Percentiles rank a stretch among this genome's conserved stretches.
phyloP scores from a whole-genome alignment of 2,888 invertebrate genomes.

The Brenthis daphne region DNA sequence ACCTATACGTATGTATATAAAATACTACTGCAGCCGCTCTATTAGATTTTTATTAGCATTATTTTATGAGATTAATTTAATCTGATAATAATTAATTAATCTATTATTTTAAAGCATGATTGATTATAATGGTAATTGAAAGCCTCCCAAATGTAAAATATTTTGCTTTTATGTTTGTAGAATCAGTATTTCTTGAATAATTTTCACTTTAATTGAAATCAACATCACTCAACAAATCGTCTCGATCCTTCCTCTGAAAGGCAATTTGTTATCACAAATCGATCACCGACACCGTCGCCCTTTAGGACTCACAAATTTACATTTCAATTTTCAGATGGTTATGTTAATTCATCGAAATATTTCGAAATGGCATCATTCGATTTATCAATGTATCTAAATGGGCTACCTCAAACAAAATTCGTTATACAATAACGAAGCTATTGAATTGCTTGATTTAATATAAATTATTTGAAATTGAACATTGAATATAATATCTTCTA shows the following conservation, averaged over 20 bases:
- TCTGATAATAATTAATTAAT: no score
- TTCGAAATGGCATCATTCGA: slow-evolving; percentile 32
- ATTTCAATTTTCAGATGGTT: slow-evolving; percentile 42
- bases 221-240: slow-evolving; percentile 24
- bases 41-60: no score
- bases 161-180: background rate
- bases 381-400: slow-evolving; percentile 27
- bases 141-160: background rate
- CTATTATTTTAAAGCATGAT: no score
- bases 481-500: slow-evolving; percentile 1
- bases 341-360: slow-evolving; percentile 39
- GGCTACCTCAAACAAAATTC: slow-evolving; percentile 19
- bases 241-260: slow-evolving; percentile 29
- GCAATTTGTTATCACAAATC: slow-evolving; percentile 43
- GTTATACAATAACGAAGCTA: slow-evolving; percentile 14
- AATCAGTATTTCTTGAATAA: slow-evolving; percentile 7
- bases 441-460: slow-evolving; percentile 12
- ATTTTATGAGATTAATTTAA: no score
- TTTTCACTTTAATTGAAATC: slow-evolving; percentile 5
- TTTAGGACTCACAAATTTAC: slow-evolving; percentile 41
- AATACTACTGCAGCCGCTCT: no score
- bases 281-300: slow-evolving; percentile 38
- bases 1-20: no score
- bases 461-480: slow-evolving; percentile 7
- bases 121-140: background rate